Percentiles rank a stretch among this genome's conserved stretches.
These are phyloP conservation scores for Anastrepha ludens DNA, from an alignment of 1,140 invertebrate species.

Conservation along the genomic window DNA sequence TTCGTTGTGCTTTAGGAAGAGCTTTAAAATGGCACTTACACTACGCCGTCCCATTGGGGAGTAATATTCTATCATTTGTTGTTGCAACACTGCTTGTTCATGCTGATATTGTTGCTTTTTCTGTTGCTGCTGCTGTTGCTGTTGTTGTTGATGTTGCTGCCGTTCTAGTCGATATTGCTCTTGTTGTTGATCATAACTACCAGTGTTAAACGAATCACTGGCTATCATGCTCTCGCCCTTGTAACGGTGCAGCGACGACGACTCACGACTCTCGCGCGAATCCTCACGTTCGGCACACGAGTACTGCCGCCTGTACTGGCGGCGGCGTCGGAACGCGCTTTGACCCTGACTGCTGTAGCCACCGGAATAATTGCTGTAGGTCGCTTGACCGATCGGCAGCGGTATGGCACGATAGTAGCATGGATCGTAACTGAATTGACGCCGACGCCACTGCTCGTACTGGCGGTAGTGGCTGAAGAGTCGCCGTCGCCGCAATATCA, in stretches of 20 bases:
- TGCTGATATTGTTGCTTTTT: background rate
- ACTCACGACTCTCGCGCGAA: slow-evolving; percentile 70
- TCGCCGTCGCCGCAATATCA: slow-evolving; percentile 69
- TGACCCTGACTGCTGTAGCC: background rate
- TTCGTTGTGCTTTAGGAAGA: slow-evolving; percentile 38
- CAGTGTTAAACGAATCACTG: slow-evolving; percentile 70
- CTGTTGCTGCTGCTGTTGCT: background rate
- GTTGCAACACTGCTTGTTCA: too few species aligned
- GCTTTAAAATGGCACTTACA: slow-evolving; percentile 32
- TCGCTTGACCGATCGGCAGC: slow-evolving; percentile 64
- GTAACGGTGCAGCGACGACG: slow-evolving; percentile 61
- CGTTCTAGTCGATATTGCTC: background rate
- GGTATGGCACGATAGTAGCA: slow-evolving; percentile 72
- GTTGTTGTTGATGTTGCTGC: background rate
- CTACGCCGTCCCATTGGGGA: slow-evolving; percentile 19
- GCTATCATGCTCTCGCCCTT: slow-evolving; percentile 69
- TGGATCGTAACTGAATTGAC: slow-evolving; percentile 73
- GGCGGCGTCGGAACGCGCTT: slow-evolving; percentile 65
- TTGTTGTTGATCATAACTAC: slow-evolving; percentile 58
- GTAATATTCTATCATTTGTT: background rate
- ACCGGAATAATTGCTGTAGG: background rate
- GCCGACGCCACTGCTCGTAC: slow-evolving; percentile 72
- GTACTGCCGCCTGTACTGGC: slow-evolving; percentile 70
- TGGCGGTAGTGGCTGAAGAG: slow-evolving; percentile 72
- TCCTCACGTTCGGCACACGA: slow-evolving; percentile 72